phyloP scores from a whole-genome alignment of 2,888 invertebrate genomes.

The Sesia bembeciformis region DNA sequence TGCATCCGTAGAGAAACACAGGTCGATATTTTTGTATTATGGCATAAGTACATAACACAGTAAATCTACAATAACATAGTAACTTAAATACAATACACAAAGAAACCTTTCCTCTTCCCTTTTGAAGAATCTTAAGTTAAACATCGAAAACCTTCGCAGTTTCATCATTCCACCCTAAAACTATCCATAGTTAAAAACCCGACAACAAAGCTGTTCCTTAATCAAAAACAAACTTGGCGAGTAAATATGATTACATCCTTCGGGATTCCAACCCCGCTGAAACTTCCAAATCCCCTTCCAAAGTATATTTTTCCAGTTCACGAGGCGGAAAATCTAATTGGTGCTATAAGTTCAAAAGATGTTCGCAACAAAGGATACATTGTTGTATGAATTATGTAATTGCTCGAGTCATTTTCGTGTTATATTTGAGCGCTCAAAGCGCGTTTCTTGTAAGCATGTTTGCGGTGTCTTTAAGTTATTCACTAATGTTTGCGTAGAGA shows the following conservation, averaged over 20 bases:
- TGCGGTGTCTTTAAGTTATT: not conserved
- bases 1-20: too few relatives aligned
- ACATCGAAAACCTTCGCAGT: too few relatives aligned
- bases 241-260: conserved; percentile 11
- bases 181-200: not conserved
- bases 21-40: too few relatives aligned
- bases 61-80: too few relatives aligned
- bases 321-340: conserved; percentile 52
- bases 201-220: conserved; percentile 3
- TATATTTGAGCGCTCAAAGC: conserved; percentile 19
- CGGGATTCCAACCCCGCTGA: conserved; percentile 2
- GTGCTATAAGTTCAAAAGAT: conserved; percentile 14
- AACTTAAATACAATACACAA: too few relatives aligned
- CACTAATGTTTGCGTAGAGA: too few relatives aligned
- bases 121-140: too few relatives aligned
- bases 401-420: not conserved
- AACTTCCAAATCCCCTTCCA: conserved; percentile 21
- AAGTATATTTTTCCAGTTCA: conserved; percentile 37
- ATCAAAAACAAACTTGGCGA: conserved; percentile 9
- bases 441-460: conserved; percentile 6
- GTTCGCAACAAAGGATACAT: not conserved
- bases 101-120: too few relatives aligned
- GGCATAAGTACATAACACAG: too few relatives aligned
- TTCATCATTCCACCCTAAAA: not conserved
- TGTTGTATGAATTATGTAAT: not conserved